Conservation (phyloP, 2,888 invertebrate genomes). For the Aromia moschata region DNA sequence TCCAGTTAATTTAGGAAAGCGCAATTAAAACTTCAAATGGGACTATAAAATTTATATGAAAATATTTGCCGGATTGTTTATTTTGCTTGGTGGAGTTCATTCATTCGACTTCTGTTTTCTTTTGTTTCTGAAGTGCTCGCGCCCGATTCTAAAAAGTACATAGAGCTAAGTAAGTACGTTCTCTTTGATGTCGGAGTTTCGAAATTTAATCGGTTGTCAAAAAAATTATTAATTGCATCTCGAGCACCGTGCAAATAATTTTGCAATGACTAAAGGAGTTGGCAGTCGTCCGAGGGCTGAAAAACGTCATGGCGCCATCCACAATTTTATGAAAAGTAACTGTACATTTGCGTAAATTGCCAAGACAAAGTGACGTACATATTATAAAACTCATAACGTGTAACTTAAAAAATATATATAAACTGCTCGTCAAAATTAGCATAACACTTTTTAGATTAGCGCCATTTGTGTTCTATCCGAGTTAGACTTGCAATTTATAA, state of each 20-base stretch:
- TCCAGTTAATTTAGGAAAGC: constrained; percentile 7
- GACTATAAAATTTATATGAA: constrained; percentile 26
- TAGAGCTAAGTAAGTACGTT: constrained; percentile 6
- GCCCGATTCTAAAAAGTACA: constrained; percentile 7
- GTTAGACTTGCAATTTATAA: too few species aligned
- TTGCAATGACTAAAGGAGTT: background rate
- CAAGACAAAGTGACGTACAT: too few species aligned
- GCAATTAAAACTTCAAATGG: constrained; percentile 22
- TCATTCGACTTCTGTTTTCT: constrained; percentile 13
- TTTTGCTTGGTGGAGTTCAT: constrained; percentile 16
- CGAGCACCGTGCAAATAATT: background rate
- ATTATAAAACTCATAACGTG: too few species aligned
- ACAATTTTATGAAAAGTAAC: too few species aligned
- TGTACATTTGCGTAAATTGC: too few species aligned
- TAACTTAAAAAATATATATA: too few species aligned
- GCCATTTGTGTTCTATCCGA: too few species aligned
- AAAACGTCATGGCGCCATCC: too few species aligned
- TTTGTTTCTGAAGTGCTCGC: constrained; percentile 16
- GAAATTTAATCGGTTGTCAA: background rate
- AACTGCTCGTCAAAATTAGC: too few species aligned
- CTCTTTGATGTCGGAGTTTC: background rate
- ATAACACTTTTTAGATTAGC: too few species aligned
- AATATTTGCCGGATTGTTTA: constrained; percentile 25
- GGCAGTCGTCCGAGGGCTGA: background rate
- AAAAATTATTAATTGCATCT: background rate